These are phyloP conservation scores for Neogale vison DNA, from an alignment of 2,113 vertebrate genomes.

Conservation along the genomic window DNA sequence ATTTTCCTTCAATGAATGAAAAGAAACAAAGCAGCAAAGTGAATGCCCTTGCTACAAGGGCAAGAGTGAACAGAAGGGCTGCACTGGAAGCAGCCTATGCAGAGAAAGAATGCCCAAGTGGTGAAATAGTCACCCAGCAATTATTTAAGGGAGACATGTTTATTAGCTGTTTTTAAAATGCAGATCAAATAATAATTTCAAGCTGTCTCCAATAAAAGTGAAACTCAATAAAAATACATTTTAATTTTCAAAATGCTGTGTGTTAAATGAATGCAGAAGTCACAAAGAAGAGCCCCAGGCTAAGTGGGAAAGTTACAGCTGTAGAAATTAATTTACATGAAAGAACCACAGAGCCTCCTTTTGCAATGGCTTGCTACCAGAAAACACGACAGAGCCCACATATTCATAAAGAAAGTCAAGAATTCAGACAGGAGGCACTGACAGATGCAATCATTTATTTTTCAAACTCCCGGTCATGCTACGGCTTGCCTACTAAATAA, in stretches of 20 bases:
- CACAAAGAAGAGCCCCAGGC: constrained; percentile 52
- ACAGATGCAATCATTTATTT: constrained; percentile 67
- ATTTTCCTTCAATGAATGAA: neutral
- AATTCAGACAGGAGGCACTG: constrained; percentile 34
- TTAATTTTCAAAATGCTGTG: constrained; percentile 63
- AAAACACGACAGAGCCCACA: constrained; percentile 29
- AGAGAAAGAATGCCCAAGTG: neutral
- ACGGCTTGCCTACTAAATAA: constrained; percentile 23
- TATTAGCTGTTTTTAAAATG: constrained; percentile 52
- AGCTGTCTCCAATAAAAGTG: constrained; percentile 59
- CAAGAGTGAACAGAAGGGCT: neutral
- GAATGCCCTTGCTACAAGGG: neutral
- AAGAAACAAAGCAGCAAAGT: neutral
- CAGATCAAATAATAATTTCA: constrained; percentile 48
- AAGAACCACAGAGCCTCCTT: constrained; percentile 40
- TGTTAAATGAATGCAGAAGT: constrained; percentile 64
- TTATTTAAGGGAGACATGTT: constrained; percentile 25
- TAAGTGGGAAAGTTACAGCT: constrained; percentile 60
- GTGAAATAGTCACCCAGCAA: neutral
- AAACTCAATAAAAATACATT: constrained; percentile 56
- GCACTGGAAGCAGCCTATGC: neutral
- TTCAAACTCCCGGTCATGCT: constrained; percentile 57
- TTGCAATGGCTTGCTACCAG: neutral
- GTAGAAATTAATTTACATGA: constrained; percentile 71
- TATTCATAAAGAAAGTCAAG: constrained; percentile 3